phyloP scores from a whole-genome alignment of 1,140 invertebrate genomes.

The Sweltsa coloradensis region DNA sequence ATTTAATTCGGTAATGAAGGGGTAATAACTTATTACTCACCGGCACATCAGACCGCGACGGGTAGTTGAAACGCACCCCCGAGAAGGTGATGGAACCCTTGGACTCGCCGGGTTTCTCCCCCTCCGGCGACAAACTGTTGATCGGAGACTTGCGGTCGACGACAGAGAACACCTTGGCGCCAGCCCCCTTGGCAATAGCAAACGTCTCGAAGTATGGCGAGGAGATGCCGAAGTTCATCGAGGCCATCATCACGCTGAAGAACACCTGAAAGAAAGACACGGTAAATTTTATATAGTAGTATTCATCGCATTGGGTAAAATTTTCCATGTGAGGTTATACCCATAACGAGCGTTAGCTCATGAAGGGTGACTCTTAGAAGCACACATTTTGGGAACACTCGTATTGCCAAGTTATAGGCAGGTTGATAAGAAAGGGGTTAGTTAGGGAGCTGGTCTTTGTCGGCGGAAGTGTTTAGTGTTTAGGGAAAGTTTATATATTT shows the following conservation, averaged over 20 bases:
- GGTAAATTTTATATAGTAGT: too few relatives aligned
- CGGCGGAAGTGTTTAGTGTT: too few relatives aligned
- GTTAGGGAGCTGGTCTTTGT: too few relatives aligned
- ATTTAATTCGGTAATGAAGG: neutral
- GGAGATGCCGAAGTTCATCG: constrained; percentile 46
- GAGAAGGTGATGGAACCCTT: constrained; percentile 34
- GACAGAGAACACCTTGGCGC: constrained; percentile 39
- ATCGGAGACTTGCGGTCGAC: constrained; percentile 42
- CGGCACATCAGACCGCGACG: constrained; percentile 35
- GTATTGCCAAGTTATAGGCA: too few relatives aligned
- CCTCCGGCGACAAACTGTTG: constrained; percentile 35
- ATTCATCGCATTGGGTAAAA: too few relatives aligned
- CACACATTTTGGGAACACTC: too few relatives aligned
- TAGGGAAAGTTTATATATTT: too few relatives aligned
- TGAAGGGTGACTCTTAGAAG: too few relatives aligned
- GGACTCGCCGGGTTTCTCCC: constrained; percentile 27
- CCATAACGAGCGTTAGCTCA: too few relatives aligned
- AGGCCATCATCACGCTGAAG: constrained; percentile 41
- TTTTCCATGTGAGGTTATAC: too few relatives aligned
- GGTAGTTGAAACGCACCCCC: constrained; percentile 38
- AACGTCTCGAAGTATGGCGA: constrained; percentile 33
- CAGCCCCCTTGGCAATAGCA: constrained; percentile 36
- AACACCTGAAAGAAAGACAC: constrained; percentile 29
- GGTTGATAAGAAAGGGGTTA: too few relatives aligned
- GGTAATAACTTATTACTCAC: constrained; percentile 16